These are phyloP conservation scores for Clarias pachynema DNA, from an alignment of 2,797 vertebrate species.

Conservation along the genomic window DNA sequence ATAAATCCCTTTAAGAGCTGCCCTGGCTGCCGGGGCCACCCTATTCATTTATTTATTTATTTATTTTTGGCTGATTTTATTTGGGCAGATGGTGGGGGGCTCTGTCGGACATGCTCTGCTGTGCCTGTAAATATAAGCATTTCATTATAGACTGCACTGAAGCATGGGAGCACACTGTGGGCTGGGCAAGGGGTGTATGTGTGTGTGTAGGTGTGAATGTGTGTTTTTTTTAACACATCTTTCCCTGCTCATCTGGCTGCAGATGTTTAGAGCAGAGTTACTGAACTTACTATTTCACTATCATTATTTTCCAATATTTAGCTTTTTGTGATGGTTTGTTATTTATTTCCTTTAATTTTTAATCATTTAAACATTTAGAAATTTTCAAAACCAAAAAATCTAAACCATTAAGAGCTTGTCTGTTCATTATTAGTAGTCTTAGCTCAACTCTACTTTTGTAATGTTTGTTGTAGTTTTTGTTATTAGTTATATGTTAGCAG, in stretches of 20 bases:
- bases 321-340: background rate
- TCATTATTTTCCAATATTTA: background rate
- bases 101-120: constrained; percentile 94
- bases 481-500: background rate
- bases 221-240: constrained; percentile 52
- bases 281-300: background rate
- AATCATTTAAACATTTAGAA: background rate
- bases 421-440: background rate
- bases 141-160: constrained; percentile 98
- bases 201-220: constrained; percentile 71
- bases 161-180: constrained; percentile 83
- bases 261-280: background rate
- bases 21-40: constrained; percentile 84
- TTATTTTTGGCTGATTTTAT: constrained; percentile 82
- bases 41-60: constrained; percentile 91
- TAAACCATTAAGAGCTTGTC: background rate
- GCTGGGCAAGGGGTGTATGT: constrained; percentile 68
- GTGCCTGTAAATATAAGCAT: constrained; percentile 99
- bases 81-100: constrained; percentile 85
- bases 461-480: background rate
- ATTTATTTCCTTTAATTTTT: background rate
- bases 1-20: constrained; percentile 97
- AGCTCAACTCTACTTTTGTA: background rate
- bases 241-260: background rate
- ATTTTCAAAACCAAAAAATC: background rate